Evolutionary conservation across 2,113 vertebrate genomes (phyloP).

Genomic region (Hipposideros armiger): DNA sequence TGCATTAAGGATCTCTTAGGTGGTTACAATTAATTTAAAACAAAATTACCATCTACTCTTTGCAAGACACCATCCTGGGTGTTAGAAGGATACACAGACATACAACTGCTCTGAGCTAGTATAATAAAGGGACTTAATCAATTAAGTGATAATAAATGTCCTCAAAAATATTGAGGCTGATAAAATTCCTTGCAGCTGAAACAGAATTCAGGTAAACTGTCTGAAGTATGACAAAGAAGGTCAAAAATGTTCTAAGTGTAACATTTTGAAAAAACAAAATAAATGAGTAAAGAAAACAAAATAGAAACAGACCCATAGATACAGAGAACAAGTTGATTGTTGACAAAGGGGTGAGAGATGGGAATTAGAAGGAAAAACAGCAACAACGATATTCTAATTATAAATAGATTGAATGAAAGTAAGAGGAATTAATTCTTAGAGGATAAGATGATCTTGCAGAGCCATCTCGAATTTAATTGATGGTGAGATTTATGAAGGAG

Average conservation of each 20-base stretch:
- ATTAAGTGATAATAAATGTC: background rate
- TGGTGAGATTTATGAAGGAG: background rate
- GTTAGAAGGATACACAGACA: background rate
- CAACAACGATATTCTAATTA: background rate
- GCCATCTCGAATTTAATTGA: background rate
- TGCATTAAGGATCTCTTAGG: conserved; percentile 6
- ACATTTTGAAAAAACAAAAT: background rate
- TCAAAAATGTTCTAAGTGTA: background rate
- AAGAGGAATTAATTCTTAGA: background rate
- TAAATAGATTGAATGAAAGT: background rate
- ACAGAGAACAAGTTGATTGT: background rate
- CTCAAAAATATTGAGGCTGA: background rate
- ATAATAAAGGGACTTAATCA: no score
- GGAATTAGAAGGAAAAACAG: background rate
- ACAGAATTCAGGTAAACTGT: background rate
- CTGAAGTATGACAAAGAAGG: background rate
- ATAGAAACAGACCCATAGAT: background rate
- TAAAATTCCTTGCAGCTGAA: background rate
- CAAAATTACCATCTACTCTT: background rate
- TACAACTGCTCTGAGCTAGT: no score
- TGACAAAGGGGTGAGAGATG: no score
- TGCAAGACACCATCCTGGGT: conserved; percentile 32
- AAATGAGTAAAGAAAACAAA: background rate
- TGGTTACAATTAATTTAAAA: background rate
- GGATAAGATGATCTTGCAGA: background rate